Percentiles rank a stretch among this genome's conserved stretches.
Conservation (phyloP, 2,888 invertebrate genomes). For the Parochlus steinenii region DNA sequence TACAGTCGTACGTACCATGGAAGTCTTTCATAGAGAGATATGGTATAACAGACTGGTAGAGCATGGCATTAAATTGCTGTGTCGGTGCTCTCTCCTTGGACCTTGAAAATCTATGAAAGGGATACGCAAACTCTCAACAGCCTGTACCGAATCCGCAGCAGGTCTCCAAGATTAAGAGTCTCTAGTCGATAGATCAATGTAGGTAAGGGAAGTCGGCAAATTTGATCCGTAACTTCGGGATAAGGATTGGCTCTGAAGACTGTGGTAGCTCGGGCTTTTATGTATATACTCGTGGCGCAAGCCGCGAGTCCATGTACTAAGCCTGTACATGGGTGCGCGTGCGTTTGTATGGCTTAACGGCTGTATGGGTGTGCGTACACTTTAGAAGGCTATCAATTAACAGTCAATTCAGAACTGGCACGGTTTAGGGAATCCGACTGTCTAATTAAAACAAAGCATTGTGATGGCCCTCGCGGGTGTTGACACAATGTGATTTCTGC, state of each 20-base stretch:
- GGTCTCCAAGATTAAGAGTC: conserved; percentile 57
- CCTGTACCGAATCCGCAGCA: conserved; percentile 56
- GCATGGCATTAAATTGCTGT: conserved; percentile 17
- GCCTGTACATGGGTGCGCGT: conserved; percentile 7
- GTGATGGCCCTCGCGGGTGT: conserved; percentile 44
- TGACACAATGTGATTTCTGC: conserved; percentile 53
- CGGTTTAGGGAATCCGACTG: conserved; percentile 45
- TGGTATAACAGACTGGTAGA: conserved; percentile 17
- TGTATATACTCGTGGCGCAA: conserved; percentile 14
- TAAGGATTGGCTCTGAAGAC: conserved; percentile 59
- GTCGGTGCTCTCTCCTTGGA: conserved; percentile 18
- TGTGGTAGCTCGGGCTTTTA: conserved; percentile 42
- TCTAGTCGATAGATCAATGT: conserved; percentile 50
- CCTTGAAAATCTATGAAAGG: too few relatives aligned
- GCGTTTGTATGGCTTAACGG: too few relatives aligned
- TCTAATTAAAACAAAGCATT: conserved; percentile 55
- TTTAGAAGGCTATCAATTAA: conserved; percentile 32
- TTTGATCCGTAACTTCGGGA: conserved; percentile 39
- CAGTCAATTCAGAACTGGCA: conserved; percentile 43
- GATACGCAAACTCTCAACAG: conserved; percentile 16
- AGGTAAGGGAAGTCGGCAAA: conserved; percentile 53
- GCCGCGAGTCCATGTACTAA: too few relatives aligned
- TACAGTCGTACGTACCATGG: conserved; percentile 17
- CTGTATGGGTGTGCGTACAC: conserved; percentile 14
- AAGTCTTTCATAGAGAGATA: conserved; percentile 17